These are phyloP conservation scores for Tautogolabrus adspersus DNA, from an alignment of 2,113 vertebrate species.

Conservation along the genomic window DNA sequence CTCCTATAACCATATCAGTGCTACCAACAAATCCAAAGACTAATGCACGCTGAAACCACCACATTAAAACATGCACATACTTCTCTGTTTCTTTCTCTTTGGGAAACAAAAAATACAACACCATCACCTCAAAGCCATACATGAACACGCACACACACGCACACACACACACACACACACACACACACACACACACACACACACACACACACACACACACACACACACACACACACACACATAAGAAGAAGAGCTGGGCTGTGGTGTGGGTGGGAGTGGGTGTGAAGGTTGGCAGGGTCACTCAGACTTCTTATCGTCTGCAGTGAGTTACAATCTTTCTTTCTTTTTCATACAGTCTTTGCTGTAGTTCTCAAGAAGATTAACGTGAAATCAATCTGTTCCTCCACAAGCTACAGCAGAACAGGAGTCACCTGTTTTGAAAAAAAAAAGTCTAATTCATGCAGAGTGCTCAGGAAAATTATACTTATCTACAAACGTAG, in stretches of 20 bases:
- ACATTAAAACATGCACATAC: conserved; percentile 42
- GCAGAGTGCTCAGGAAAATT: background rate
- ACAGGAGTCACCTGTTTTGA: conserved; percentile 4
- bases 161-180: conserved; percentile 2
- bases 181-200: too few species aligned
- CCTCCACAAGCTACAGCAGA: conserved; percentile 33
- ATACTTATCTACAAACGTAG: background rate
- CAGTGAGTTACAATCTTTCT: conserved; percentile 32
- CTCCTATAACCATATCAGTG: conserved; percentile 66
- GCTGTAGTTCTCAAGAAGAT: conserved; percentile 36
- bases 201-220: background rate
- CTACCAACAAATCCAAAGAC: conserved; percentile 45
- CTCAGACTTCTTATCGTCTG: conserved; percentile 27
- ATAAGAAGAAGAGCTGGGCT: conserved; percentile 30
- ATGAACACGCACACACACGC: conserved; percentile 18
- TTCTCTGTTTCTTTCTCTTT: conserved; percentile 26
- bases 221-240: background rate
- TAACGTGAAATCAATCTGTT: conserved; percentile 67
- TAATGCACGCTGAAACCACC: conserved; percentile 33
- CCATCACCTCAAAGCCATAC: background rate
- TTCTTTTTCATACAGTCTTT: conserved; percentile 20
- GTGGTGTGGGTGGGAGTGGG: conserved; percentile 47
- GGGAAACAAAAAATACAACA: conserved; percentile 12
- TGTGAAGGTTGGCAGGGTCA: conserved; percentile 23
- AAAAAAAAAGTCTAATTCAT: background rate